Base-by-base conservation (phyloP, 2,888 invertebrate species). In the Leptodirus hochenwartii region DNA sequence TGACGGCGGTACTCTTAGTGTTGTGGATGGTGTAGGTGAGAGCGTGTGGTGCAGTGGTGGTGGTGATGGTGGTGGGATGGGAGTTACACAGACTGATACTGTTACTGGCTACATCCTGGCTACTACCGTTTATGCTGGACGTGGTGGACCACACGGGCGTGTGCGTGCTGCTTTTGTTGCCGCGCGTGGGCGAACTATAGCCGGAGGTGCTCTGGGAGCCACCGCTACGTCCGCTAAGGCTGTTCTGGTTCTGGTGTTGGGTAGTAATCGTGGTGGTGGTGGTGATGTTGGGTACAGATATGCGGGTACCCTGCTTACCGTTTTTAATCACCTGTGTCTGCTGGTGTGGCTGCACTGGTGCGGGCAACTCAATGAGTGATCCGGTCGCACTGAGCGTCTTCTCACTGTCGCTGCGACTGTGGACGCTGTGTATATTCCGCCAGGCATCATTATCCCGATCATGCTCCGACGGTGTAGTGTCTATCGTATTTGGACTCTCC, bases 131-230 rank as follows among this genome's bases (percentile, higher is more conserved):
- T 30, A 56, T 43, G 25, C 55, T 55, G 20, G 56, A 55, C 15
- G 54, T 49, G 27, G 54, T 53, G 22, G 54, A 55, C 54, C 55
- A 55, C 26, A 34, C 30, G 24, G 53, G 51, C 23, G 55, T 53
- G 30, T 46, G 47, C 17, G 44, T 46, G 31, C 38, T 41, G 34
- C 41, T 42, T 35, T 42, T 44, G 42, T 34, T 34, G 33, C n/a
- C n/a, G n/a, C 51, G 53, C 31, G 55, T 53, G 31, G 60, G 60
- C 33, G 60, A 60, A 41, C 58, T 59, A 44, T 60, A 60, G 30
- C 60, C 60, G 15, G 60, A 59, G 25, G 59, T 59, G 45, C 59
- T 59, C 46, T 58, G 56, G 38, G 59, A 58, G 39, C 56, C 53
- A 37, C 41, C 41, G 38, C 49, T 49, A 47, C 47, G 49, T 47